Evolutionary conservation across 2,113 vertebrate species (phyloP).

Genomic region (Apaloderma vittatum): DNA sequence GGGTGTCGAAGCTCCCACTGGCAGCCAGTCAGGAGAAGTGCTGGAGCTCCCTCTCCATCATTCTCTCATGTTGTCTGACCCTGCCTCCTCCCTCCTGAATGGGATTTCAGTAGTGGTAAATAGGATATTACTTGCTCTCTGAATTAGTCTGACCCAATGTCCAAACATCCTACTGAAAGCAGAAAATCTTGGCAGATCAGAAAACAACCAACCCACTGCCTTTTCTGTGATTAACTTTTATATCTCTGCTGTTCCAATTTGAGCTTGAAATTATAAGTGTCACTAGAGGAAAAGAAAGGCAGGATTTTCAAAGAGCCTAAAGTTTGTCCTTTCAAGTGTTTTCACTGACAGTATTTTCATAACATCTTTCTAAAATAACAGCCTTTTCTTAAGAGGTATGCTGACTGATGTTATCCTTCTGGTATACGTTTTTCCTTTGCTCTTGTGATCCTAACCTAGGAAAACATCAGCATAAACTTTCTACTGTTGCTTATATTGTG

Average conservation of each 20-base stretch:
- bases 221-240: background rate
- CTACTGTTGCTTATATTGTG: background rate
- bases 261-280: background rate
- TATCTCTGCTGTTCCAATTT: background rate
- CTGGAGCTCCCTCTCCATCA: background rate
- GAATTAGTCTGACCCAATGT: background rate
- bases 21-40: background rate
- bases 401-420: background rate
- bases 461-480: background rate
- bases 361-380: background rate
- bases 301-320: background rate
- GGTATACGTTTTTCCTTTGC: background rate
- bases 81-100: background rate
- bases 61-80: fast-evolving
- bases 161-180: background rate
- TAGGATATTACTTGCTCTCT: background rate
- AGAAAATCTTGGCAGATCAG: background rate
- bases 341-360: background rate
- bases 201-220: background rate
- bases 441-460: background rate
- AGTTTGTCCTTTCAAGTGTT: background rate
- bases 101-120: background rate
- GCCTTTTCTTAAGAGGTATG: background rate
- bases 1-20: background rate
- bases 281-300: background rate